Conservation (phyloP, 1,140 invertebrate species). For the Drosophila albomicans region DNA sequence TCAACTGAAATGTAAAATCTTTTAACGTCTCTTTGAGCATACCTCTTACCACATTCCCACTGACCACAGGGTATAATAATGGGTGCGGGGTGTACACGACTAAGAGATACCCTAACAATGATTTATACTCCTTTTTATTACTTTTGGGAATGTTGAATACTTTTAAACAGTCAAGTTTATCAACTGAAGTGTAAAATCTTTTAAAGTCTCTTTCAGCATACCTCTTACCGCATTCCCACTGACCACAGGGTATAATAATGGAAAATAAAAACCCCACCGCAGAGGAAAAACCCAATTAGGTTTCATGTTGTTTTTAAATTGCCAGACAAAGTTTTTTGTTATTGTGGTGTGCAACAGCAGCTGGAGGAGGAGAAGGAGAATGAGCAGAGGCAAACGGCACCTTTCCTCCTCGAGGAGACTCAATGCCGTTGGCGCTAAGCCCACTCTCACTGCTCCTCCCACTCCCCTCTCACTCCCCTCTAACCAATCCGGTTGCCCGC, state of each 20-base stretch:
- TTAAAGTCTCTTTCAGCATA: background rate
- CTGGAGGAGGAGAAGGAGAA: background rate
- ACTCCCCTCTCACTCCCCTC: background rate
- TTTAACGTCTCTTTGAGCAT: background rate
- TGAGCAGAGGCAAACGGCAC: background rate
- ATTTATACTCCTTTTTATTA: no score
- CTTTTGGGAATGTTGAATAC: no score
- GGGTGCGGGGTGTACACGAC: no score
- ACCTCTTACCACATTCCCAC: background rate
- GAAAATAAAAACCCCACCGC: constrained; percentile 13
- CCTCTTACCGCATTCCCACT: background rate
- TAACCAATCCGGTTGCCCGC: background rate
- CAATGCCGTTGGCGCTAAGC: background rate
- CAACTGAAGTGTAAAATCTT: background rate
- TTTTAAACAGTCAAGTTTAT: no score
- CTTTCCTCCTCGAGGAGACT: background rate
- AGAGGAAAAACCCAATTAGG: constrained; percentile 49
- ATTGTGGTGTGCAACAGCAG: constrained; percentile 5
- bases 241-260: constrained; percentile 7
- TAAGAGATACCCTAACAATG: no score
- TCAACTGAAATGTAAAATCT: background rate
- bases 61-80: constrained; percentile 6
- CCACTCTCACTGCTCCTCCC: background rate
- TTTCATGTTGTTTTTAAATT: constrained; percentile 51
- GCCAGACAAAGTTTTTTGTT: constrained; percentile 39